phyloP scores from a whole-genome alignment of 2,113 vertebrate genomes.

The Echinops telfairi region DNA sequence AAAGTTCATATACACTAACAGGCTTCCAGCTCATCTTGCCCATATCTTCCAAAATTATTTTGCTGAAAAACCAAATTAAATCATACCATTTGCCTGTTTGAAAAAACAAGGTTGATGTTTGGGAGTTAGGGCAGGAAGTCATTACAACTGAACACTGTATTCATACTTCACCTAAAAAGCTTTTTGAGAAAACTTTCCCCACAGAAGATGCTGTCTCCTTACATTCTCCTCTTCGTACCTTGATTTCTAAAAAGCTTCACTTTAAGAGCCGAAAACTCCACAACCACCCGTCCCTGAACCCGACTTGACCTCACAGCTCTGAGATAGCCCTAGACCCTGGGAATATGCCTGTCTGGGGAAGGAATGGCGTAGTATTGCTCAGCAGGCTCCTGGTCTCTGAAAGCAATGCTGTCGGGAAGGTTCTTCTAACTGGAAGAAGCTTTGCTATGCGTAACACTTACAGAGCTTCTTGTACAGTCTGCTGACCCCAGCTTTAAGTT shows the following conservation, averaged over 20 bases:
- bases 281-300: not conserved
- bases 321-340: not conserved
- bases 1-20: not conserved
- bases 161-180: not conserved
- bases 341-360: not conserved
- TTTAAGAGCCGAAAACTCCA: not conserved
- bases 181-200: not conserved
- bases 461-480: not conserved
- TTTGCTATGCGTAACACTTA: not conserved
- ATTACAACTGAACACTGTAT: not conserved
- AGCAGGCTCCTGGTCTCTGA: not conserved
- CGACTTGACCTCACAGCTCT: not conserved
- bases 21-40: not conserved
- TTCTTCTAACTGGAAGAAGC: not conserved
- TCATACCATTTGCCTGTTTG: not conserved
- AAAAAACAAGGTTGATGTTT: too few species aligned
- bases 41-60: not conserved
- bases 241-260: not conserved
- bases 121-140: not conserved
- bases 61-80: conserved; percentile 20
- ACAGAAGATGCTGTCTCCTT: not conserved
- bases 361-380: not conserved
- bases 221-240: not conserved
- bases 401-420: not conserved
- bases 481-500: not conserved